Conservation (phyloP, 1,140 invertebrate genomes). For the Coenobita brevimanus region DNA sequence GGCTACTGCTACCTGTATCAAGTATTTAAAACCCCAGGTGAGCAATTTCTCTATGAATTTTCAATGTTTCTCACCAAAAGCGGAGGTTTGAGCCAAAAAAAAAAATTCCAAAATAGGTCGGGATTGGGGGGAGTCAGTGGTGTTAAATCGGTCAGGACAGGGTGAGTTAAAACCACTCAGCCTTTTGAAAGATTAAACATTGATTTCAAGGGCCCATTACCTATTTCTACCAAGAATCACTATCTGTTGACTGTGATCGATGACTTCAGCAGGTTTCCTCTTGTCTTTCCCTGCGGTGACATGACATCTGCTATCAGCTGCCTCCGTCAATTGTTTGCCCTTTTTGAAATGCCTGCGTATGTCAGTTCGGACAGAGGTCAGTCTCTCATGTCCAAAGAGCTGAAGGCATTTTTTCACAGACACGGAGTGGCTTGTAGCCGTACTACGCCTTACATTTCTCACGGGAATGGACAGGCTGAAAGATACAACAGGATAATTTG, state of each 20-base stretch:
- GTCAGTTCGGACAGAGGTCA: constrained; percentile 68
- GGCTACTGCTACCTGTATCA: too few species aligned
- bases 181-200: too few species aligned
- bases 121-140: too few species aligned
- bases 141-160: too few species aligned
- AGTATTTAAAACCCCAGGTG: too few species aligned
- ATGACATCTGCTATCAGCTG: constrained; percentile 67
- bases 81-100: too few species aligned
- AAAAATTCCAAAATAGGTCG: too few species aligned
- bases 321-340: constrained; percentile 63
- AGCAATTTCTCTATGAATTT: too few species aligned
- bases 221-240: constrained; percentile 68
- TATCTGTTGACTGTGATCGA: constrained; percentile 71
- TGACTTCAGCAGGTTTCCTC: constrained; percentile 72
- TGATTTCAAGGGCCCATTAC: too few species aligned
- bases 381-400: constrained; percentile 66
- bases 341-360: constrained; percentile 67
- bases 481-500: constrained; percentile 15
- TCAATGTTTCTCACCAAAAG: too few species aligned
- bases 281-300: constrained; percentile 69
- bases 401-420: constrained; percentile 44
- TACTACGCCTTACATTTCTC: constrained; percentile 58
- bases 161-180: too few species aligned
- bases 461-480: too few species aligned
- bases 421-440: constrained; percentile 54